Base-by-base conservation (phyloP, 2,888 invertebrate genomes). In the Limnephilus auricula region DNA sequence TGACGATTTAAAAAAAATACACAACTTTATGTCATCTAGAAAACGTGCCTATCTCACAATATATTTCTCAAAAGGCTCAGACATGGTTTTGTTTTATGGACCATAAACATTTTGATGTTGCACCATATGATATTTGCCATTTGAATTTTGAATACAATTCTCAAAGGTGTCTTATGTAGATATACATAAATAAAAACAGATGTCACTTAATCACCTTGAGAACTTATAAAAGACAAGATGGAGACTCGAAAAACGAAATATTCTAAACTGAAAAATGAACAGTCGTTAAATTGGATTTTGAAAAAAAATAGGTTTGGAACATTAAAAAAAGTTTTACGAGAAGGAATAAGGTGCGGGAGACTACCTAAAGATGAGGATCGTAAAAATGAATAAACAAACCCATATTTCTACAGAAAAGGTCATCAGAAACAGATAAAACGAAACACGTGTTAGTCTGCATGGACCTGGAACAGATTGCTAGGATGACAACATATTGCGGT, bases 361-460 rank as follows among this genome's bases (percentile, higher is more conserved):
- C 40, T 89, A 79, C 79, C 79, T 79, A 79, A 40, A 79, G 89
- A 45, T 79, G 34, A 82, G 87, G 87, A 87, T 87, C 90, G 50
- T 91, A 91, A 91, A 90, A 91, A 79, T 30, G 91, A 89, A 90
- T 90, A 90, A 88, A 89, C 86, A 91, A 91, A 90, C 82, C 79
- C 89, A 91, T 90, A 91, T 91, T 91, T 87, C 90, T 37, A 50
- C 79, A 82, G 79, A 90, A 89, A 91, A 91, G 89, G 91, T 90
- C 91, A 91, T 90, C 90, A 89, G 31, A 82, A 89, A 84, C 34
- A 91, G 91, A 91, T 91, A 91, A 91, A 50, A 87, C 34, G 80
- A 82, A 89, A 91, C 91, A 91, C 90, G 91, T 91, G 91, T 91
- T 86, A 65, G 86, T 87, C 82, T 80, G 80, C 89, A 79, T n/a